Evolutionary conservation across 2,113 vertebrate species (phyloP).

Genomic region (Penelope pileata): DNA sequence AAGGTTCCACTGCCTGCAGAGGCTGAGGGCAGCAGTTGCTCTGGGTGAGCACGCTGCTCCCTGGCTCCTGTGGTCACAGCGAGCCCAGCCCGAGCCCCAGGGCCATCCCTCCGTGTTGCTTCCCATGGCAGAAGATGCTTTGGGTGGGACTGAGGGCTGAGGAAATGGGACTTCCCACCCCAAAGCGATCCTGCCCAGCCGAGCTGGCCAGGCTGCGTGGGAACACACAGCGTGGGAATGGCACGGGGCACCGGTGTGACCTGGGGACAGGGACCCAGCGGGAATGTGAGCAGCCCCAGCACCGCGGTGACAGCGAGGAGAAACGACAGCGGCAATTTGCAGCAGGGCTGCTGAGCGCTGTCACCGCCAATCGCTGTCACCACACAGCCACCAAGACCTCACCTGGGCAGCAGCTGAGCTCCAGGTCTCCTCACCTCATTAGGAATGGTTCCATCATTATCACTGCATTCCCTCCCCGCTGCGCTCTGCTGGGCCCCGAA

Average conservation of each 20-base stretch:
- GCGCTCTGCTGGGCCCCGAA: not conserved
- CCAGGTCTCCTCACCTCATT: not conserved
- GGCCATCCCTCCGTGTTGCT: not conserved
- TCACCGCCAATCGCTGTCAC: conserved; percentile 9
- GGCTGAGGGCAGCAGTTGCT: not conserved
- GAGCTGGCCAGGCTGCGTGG: not conserved
- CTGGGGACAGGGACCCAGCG: not conserved
- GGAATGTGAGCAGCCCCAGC: not conserved
- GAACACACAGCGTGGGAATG: not conserved
- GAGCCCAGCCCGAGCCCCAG: not conserved
- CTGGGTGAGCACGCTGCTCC: not conserved
- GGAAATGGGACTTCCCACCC: not conserved
- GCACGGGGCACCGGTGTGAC: not conserved
- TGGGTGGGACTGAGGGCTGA: not conserved
- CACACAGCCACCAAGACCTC: not conserved
- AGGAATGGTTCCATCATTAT: not conserved
- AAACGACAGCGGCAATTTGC: not conserved
- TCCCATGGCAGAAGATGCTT: not conserved
- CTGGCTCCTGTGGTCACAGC: not conserved
- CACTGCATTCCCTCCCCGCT: not conserved
- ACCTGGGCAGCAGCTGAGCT: not conserved
- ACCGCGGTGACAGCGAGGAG: not conserved
- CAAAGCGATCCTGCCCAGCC: not conserved
- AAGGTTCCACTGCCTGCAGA: not conserved
- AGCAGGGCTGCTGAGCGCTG: not conserved